phyloP scores from a whole-genome alignment of 2,888 invertebrate genomes.

The Drosophila vallismaia region DNA sequence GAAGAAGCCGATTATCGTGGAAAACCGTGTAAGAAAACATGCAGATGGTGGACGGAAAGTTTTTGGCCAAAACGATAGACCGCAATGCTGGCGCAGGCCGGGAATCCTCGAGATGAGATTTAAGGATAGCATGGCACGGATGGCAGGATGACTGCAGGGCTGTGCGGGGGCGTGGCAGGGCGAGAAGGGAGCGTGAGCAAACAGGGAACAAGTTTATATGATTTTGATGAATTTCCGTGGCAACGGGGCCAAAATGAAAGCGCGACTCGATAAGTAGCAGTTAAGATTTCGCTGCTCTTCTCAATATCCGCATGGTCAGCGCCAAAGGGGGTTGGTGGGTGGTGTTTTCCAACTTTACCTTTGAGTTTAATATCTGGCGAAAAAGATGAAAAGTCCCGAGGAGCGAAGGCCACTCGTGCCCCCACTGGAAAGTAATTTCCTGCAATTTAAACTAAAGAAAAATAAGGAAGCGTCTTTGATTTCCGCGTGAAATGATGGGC shows the following conservation, averaged over 20 bases:
- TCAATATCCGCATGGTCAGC: slow-evolving; percentile 36
- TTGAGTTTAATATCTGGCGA: slow-evolving; percentile 72
- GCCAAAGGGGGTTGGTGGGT: not conserved
- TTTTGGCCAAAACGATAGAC: slow-evolving; percentile 72
- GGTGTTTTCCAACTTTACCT: slow-evolving; percentile 22
- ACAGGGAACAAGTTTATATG: slow-evolving; percentile 75
- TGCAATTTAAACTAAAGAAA: slow-evolving; percentile 79
- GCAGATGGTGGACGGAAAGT: slow-evolving; percentile 74
- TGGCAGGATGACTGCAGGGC: not conserved
- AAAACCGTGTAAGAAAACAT: slow-evolving; percentile 62
- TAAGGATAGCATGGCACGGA: slow-evolving; percentile 14
- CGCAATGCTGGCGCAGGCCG: slow-evolving; percentile 54
- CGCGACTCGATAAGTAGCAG: slow-evolving; percentile 75
- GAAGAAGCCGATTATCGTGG: slow-evolving; percentile 43
- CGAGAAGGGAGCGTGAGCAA: slow-evolving; percentile 4
- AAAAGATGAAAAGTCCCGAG: slow-evolving; percentile 48
- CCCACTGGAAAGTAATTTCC: slow-evolving; percentile 76
- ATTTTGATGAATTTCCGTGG: slow-evolving; percentile 80
- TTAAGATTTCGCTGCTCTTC: slow-evolving; percentile 70
- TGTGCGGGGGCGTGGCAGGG: not conserved
- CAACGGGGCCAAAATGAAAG: slow-evolving; percentile 78
- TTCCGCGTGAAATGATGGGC: slow-evolving; percentile 75
- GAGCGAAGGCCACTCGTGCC: slow-evolving; percentile 5
- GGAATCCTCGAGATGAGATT: slow-evolving; percentile 23
- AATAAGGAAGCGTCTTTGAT: slow-evolving; percentile 79